Evolutionary conservation across 30 jellyfish, hydroid and myxozoan species (phyloP).

Genomic region (Sanderia malayensis): DNA sequence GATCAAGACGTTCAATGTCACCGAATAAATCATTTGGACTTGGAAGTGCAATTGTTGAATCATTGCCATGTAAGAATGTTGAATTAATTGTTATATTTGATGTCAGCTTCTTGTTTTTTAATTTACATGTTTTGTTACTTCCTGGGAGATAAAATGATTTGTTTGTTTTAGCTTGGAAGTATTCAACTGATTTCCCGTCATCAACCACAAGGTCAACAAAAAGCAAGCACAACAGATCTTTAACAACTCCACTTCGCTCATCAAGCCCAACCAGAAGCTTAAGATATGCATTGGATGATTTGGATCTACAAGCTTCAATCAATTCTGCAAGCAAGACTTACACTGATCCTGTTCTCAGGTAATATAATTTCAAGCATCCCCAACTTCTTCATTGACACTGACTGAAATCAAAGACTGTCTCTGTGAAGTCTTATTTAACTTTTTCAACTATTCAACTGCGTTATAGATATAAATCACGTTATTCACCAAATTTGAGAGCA

Average conservation of each 20-base stretch:
- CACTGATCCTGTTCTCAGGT: conserved; percentile 67
- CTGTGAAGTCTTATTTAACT: too few species aligned
- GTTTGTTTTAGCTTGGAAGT: conserved; percentile 64
- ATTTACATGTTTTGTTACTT: not conserved
- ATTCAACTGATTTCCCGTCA: conserved; percentile 60
- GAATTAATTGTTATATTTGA: too few species aligned
- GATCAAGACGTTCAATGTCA: conserved; percentile 65
- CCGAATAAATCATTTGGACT: conserved; percentile 65
- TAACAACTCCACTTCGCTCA: conserved; percentile 79
- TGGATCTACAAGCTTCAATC: conserved; percentile 26
- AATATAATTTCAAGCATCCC: too few species aligned
- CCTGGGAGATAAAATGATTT: not conserved
- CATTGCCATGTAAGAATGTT: conserved; percentile 94
- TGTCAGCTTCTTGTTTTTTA: not conserved
- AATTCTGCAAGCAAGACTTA: not conserved
- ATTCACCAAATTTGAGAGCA: conserved; percentile 78
- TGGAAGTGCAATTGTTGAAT: conserved; percentile 80
- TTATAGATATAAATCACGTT: conserved; percentile 55
- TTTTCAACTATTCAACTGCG: too few species aligned
- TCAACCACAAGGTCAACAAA: conserved; percentile 35
- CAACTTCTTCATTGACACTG: too few species aligned
- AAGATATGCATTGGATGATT: conserved; percentile 82
- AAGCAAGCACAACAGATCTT: conserved; percentile 74
- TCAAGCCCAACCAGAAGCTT: conserved; percentile 74
- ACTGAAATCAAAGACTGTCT: too few species aligned